Percentiles rank a stretch among this genome's conserved stretches.
phyloP scores from a whole-genome alignment of 2,888 invertebrate species.

The Drosophila macrospina region DNA sequence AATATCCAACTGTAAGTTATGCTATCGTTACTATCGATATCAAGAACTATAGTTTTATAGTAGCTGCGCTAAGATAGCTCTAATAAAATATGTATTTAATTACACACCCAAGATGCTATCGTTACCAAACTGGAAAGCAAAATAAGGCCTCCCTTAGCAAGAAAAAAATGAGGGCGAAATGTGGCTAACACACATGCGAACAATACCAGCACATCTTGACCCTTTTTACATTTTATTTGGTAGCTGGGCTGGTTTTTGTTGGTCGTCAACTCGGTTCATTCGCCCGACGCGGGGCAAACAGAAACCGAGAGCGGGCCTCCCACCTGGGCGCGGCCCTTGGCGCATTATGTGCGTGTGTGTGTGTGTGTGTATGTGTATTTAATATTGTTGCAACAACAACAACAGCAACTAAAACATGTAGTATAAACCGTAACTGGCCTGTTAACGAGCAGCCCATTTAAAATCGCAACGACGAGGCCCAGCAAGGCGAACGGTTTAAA shows the following conservation, averaged over 20 bases:
- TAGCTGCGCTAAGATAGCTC: too few species aligned
- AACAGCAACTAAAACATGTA: constrained; percentile 2
- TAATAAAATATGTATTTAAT: background rate
- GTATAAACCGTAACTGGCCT: constrained; percentile 30
- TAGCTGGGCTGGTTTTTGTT: constrained; percentile 1
- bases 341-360: constrained; percentile 35
- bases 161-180: background rate
- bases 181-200: constrained; percentile 11
- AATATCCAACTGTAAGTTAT: too few species aligned
- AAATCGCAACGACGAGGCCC: constrained; percentile 35
- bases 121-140: background rate
- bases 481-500: constrained; percentile 33
- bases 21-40: too few species aligned
- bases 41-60: too few species aligned
- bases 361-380: constrained; percentile 55
- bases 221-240: constrained; percentile 50
- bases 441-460: constrained; percentile 62
- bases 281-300: constrained; percentile 32
- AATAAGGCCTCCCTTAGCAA: background rate
- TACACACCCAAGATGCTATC: background rate
- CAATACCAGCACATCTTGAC: constrained; percentile 42
- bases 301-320: constrained; percentile 28
- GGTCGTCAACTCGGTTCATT: constrained; percentile 53
- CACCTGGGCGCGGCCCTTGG: constrained; percentile 30
- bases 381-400: constrained; percentile 50